Evolutionary conservation across 1,140 invertebrate genomes (phyloP), one percentile per base, ranked within the genome.

Genomic region (Vanessa atalanta): DNA sequence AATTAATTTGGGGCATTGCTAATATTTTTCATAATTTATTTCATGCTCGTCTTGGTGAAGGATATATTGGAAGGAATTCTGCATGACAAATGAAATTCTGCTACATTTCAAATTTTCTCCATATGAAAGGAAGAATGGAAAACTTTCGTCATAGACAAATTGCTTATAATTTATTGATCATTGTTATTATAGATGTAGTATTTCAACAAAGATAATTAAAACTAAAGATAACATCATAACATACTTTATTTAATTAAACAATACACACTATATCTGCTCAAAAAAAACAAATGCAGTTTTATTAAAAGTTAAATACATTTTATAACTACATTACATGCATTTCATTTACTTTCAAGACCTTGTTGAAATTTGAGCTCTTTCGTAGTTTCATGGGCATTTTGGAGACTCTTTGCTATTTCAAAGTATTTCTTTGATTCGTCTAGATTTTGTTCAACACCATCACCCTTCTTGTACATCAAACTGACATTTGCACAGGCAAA

Each of bases 401-500:
- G 93, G 75, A 98, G 92, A 72, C 95, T 95, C 5, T 95, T 66
- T 70, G 97, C 96, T 76, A 95, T 93, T 75, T 95, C 91, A 85
- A 95, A 96, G 79, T 95, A 98, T 57, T 94, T 93, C 50, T 96
- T 94, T 0, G 97, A 95, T 78, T 97, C 85, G 70, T 95, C 94
- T 53, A 92, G 73, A 90, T 97, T 95, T 83, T 97, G 95, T 65
- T 95, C 94, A 1, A 95, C 95, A 1, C 97, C 96, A 67, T 96
- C 95, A 16, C 96, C 96, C 72, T 94, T 93, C 15, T 92, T 91
- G 85, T 97, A 97, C 96, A 98, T 97, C 79, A 96, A 94, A 77
- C 97, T 96, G 2, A 98, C 84, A 93, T 98, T 98, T 0, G 95
- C 95, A 93, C 98, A 99, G 2, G 97, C 96, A 84, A 96, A 96